phyloP scores from a whole-genome alignment of 2,888 invertebrate genomes.

The Dynastes hyllus region DNA sequence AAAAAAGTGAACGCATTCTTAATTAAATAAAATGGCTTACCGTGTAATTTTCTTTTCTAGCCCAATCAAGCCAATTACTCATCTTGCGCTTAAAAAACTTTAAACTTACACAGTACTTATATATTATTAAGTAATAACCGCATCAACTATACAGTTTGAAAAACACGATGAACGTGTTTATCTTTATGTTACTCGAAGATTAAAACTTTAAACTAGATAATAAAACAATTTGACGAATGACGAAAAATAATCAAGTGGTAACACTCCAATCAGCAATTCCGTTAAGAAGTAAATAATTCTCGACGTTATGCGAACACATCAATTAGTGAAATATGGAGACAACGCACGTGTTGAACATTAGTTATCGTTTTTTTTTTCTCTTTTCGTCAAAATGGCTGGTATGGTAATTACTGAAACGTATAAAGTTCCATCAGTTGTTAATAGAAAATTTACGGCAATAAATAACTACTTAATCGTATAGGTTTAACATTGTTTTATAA shows the following conservation, averaged over 20 bases:
- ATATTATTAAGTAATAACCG: slow-evolving; percentile 18
- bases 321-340: not conserved
- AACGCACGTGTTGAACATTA: slow-evolving; percentile 10
- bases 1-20: not conserved
- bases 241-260: slow-evolving; percentile 20
- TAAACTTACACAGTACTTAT: slow-evolving; percentile 22
- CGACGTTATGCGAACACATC: not conserved
- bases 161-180: slow-evolving; percentile 30
- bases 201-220: slow-evolving; percentile 41
- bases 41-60: slow-evolving; percentile 37
- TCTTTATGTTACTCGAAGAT: slow-evolving; percentile 38
- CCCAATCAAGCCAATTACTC: slow-evolving; percentile 42
- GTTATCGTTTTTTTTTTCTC: not conserved
- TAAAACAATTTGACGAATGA: slow-evolving; percentile 22
- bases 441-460: slow-evolving; percentile 24
- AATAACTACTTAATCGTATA: slow-evolving; percentile 34
- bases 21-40: slow-evolving; percentile 19
- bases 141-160: slow-evolving; percentile 24
- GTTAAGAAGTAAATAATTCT: slow-evolving; percentile 7
- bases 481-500: slow-evolving; percentile 44
- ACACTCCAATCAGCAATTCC: not conserved
- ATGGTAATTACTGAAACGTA: too few species aligned
- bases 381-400: not conserved
- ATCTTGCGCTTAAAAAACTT: slow-evolving; percentile 7
- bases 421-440: not conserved